Evolutionary conservation across 2,888 invertebrate genomes (phyloP).

Genomic region (Ceraclea dissimilis): DNA sequence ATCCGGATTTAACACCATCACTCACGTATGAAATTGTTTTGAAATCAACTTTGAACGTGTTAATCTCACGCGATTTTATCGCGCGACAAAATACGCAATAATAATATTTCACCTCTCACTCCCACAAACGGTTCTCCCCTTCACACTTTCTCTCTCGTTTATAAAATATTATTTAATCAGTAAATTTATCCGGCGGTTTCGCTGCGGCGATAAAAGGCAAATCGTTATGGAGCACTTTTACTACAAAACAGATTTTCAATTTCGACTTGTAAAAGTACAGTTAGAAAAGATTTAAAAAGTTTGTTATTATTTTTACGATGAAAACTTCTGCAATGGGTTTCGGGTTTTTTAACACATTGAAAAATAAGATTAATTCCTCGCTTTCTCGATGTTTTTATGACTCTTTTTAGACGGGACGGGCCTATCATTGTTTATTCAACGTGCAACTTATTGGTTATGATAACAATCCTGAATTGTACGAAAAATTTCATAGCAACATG

Average conservation of each 20-base stretch:
- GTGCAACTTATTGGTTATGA: too few species aligned
- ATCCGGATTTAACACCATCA: not conserved
- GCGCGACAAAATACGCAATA: not conserved
- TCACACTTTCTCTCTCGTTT: conserved; percentile 6
- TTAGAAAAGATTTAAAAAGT: not conserved
- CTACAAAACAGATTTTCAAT: conserved; percentile 3
- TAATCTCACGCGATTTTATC: conserved; percentile 4
- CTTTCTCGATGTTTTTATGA: too few species aligned
- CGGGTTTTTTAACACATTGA: too few species aligned
- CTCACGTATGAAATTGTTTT: conserved; percentile 1
- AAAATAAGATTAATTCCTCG: too few species aligned
- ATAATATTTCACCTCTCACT: not conserved
- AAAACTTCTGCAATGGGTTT: not conserved
- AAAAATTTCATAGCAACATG: too few species aligned
- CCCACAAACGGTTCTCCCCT: conserved; percentile 7
- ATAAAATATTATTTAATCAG: conserved; percentile 19
- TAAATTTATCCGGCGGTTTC: conserved; percentile 12
- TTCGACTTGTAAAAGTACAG: not conserved
- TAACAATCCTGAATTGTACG: too few species aligned
- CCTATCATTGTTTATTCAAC: too few species aligned
- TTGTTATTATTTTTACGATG: not conserved
- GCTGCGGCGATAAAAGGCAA: conserved; percentile 12
- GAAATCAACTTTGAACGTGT: conserved; percentile 1
- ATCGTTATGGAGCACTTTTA: conserved; percentile 1
- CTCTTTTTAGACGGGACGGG: too few species aligned